These are phyloP conservation scores for Aphaenogaster ashmeadi DNA, from an alignment of 1,140 invertebrate genomes.

Conservation along the genomic window DNA sequence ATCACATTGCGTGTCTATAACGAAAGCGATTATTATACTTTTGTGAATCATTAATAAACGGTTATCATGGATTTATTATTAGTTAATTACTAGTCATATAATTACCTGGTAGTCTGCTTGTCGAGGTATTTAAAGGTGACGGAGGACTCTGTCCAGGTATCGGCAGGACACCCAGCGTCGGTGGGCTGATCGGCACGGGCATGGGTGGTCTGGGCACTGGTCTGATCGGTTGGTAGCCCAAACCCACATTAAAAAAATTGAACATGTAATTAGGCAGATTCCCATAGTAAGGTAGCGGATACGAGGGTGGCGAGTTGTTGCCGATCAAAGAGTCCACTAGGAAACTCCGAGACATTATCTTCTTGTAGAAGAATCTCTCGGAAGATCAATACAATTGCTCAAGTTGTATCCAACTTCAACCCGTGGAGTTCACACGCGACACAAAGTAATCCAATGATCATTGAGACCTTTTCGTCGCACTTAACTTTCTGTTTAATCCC, in stretches of 20 bases:
- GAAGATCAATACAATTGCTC: constrained; percentile 14
- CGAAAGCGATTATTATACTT: background rate
- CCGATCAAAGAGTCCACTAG: constrained; percentile 92
- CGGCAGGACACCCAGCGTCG: constrained; percentile 72
- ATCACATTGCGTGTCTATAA: background rate
- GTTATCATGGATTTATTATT: background rate
- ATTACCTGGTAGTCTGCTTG: constrained; percentile 80
- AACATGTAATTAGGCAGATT: constrained; percentile 85
- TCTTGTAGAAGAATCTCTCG: background rate
- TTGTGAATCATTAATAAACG: background rate
- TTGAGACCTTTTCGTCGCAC: constrained; percentile 41
- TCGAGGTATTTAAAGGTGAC: constrained; percentile 82
- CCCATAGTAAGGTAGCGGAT: constrained; percentile 83
- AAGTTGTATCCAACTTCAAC: constrained; percentile 20
- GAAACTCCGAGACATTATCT: constrained; percentile 92
- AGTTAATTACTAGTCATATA: background rate
- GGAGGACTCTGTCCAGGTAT: constrained; percentile 81
- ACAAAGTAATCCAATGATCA: constrained; percentile 61
- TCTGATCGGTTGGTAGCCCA: constrained; percentile 84
- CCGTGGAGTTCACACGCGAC: constrained; percentile 37
- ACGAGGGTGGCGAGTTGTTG: constrained; percentile 86
- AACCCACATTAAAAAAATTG: constrained; percentile 84
- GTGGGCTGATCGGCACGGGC: constrained; percentile 76
- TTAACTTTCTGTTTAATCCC: constrained; percentile 26
- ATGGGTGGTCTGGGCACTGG: constrained; percentile 82